Evolutionary conservation across 2,113 vertebrate species (phyloP), one percentile per base, ranked within the genome.

Genomic region (Cryptoleucopteryx plumbea): DNA sequence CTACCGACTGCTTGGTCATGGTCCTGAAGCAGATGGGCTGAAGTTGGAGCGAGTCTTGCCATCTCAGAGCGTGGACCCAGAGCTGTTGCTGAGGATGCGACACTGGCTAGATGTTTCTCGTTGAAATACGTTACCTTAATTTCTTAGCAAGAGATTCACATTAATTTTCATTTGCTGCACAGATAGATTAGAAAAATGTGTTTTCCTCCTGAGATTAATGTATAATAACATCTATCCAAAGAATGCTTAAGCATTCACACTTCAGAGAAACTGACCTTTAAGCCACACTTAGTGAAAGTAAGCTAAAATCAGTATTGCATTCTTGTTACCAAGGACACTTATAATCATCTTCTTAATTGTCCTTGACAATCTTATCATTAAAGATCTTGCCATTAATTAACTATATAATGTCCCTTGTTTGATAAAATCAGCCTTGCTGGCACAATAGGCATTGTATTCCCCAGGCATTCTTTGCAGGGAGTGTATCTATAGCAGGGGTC

Each of bases 281-380:
- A 97, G 97, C 62, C 82, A 97, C 98, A 98, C 97, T 98, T 98
- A 97, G 96, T 95, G 92, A 97, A 98, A 98, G 96, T 97, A 98
- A 98, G 95, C 91, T 97, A 97, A 98, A 98, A 98, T 98, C 92
- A 91, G 82, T 90, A 59, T 75, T 87, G 88, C 97, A 96, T 98
- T 98, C 97, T 97, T 98, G 98, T 98, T 98, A 90, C 98, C 98
- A 98, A 98, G 98, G 98, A 98, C 98, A 97, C 98, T 98, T 98
- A 91, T 97, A 98, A 98, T 98, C 97, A 98, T 98, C 96, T 97
- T 96, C 90, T 98, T 98, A 98, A 98, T 98, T 98, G 98, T 98
- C 98, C 97, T 98, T 98, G 98, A 97, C 97, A 95, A 98, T 98
- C 88, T 98, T 98, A 97, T 98, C 97, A 98, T 98, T 98, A 98